Percentiles rank a stretch among this genome's conserved stretches.
Conservation (phyloP, 1,140 invertebrate species). For the Pogonomyrmex barbatus region DNA sequence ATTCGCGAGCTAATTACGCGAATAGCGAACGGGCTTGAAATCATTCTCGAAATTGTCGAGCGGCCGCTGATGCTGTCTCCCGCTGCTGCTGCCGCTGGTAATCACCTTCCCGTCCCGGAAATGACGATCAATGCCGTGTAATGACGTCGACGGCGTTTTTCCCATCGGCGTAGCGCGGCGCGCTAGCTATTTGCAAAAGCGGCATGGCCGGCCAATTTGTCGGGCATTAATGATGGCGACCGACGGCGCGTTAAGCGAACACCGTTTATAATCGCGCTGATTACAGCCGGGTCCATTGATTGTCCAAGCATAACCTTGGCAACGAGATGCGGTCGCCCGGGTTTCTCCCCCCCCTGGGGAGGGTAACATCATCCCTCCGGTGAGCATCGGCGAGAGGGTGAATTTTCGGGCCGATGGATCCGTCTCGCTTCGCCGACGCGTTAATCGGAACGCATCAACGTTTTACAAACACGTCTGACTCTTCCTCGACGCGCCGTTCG, state of each 20-base stretch:
- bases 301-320: slow-evolving; percentile 66
- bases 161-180: neutral
- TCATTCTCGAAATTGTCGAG: slow-evolving; percentile 42
- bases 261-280: slow-evolving; percentile 68
- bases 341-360: neutral
- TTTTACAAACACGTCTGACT: slow-evolving; percentile 38
- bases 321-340: slow-evolving; percentile 42
- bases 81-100: slow-evolving; percentile 41
- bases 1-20: slow-evolving; percentile 45
- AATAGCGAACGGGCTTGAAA: slow-evolving; percentile 28
- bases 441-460: slow-evolving; percentile 69
- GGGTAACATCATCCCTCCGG: slow-evolving; percentile 7
- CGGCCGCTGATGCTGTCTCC: neutral
- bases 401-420: slow-evolving; percentile 52
- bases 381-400: slow-evolving; percentile 22
- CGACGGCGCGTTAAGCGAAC: slow-evolving; percentile 64
- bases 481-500: neutral
- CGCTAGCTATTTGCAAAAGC: slow-evolving; percentile 57
- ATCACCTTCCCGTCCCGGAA: slow-evolving; percentile 62
- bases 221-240: slow-evolving; percentile 64
- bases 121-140: slow-evolving; percentile 59
- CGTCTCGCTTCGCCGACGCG: slow-evolving; percentile 59
- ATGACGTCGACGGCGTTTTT: slow-evolving; percentile 39
- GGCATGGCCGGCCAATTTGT: slow-evolving; percentile 67
- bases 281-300: slow-evolving; percentile 69